phyloP scores from a whole-genome alignment of 2,113 vertebrate species.

The Periophthalmus modestus region DNA sequence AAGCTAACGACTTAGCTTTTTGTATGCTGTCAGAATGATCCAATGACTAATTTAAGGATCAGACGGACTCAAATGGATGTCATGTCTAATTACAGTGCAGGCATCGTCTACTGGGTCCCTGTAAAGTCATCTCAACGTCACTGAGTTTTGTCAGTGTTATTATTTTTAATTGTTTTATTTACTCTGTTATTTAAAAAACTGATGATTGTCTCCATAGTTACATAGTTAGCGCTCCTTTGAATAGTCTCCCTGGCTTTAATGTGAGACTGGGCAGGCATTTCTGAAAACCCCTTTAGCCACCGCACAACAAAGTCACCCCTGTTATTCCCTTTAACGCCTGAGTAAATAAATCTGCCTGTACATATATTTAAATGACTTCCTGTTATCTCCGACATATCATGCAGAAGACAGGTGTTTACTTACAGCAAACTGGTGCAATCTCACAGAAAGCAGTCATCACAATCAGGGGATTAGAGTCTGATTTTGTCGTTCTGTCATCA shows the following conservation, averaged over 20 bases:
- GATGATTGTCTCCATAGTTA: background rate
- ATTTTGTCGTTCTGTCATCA: constrained; percentile 32
- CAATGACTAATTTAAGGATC: background rate
- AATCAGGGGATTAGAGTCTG: constrained; percentile 23
- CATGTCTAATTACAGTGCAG: too few species aligned
- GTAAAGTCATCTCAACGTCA: background rate
- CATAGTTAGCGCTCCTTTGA: background rate
- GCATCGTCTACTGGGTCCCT: background rate
- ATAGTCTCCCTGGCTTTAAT: background rate
- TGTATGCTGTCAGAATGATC: background rate
- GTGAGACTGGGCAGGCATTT: background rate
- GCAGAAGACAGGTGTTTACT: constrained; percentile 21
- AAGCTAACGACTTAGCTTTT: background rate
- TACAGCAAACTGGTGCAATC: constrained; percentile 19
- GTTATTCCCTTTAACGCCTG: background rate
- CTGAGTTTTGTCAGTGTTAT: background rate
- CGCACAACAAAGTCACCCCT: background rate
- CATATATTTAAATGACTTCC: constrained; percentile 26
- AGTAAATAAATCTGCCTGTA: constrained; percentile 19
- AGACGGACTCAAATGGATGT: too few species aligned
- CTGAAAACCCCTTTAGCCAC: background rate
- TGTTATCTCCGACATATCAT: constrained; percentile 22
- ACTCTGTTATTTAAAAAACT: background rate
- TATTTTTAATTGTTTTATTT: background rate
- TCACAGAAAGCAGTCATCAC: constrained; percentile 15